Evolutionary conservation across 2,888 invertebrate genomes (phyloP), one percentile per base, ranked within the genome.

Genomic region (Pedicia rivosa): DNA sequence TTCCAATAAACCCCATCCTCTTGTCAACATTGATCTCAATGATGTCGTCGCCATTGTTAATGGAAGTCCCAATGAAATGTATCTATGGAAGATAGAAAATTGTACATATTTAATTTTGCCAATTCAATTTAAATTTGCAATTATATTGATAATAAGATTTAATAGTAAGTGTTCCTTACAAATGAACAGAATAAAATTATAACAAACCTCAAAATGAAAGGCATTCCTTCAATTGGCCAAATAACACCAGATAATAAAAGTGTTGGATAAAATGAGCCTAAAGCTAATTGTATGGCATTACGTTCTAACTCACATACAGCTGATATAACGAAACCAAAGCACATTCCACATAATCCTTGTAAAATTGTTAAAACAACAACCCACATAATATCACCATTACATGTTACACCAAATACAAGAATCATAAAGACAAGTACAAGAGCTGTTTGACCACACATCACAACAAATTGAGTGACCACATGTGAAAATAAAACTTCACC

Each of bases 221-320:
- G 92, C 87, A 94, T 92, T 39, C 90, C 90, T 58, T 94, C 90
- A 43, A 92, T 79, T 40, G 94, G 92, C 94, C 94, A 94, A 53
- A 94, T 88, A 26, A 92, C 91, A 38, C 92, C 92, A 49, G 88
- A 88, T 32, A 92, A 72, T 39, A 94, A 64, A 14, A 94, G 68
- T 13, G 90, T 90, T 14, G 94, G 94, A 63, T 92, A 94, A 66
- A 94, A 91, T 30, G 91, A 90, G 32, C 92, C 92, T 13, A 94
- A 67, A 1, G 92, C 87, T 44, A 90, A 62, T 53, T 92, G 91
- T 55, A 92, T 91, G 27, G 92, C 91, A 63, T 90, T 88, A 33
- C 87, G 70, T 57, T 92, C 92, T 43, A 90, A 65, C 55, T 87
- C 87, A 63, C 91, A 91, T 26, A 90, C 74, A 1, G 90, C 83